Percentiles rank a stretch among this genome's conserved stretches.
These are phyloP conservation scores for Seira musarum DNA, from an alignment of 2,888 invertebrate species.

Conservation along the genomic window DNA sequence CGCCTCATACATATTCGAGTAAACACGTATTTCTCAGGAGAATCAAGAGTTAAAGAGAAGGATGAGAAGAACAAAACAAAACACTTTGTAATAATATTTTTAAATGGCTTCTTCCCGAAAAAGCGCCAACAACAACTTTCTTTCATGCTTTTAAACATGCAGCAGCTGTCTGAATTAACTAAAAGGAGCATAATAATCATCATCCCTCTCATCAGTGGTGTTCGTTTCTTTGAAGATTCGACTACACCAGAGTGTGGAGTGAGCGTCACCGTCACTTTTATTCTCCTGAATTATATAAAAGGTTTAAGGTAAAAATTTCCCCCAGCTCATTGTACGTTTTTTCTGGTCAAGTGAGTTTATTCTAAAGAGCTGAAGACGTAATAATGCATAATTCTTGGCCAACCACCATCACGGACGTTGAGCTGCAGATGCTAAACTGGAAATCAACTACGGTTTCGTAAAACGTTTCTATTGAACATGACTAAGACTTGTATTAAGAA, in stretches of 20 bases:
- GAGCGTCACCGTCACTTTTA: conserved; percentile 19
- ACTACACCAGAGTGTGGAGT: background rate
- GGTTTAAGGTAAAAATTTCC: background rate
- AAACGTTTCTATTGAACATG: conserved; percentile 23
- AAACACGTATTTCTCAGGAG: background rate
- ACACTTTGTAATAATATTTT: background rate
- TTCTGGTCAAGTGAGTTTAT: conserved; percentile 36
- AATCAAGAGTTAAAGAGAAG: background rate
- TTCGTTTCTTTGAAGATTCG: conserved; percentile 20
- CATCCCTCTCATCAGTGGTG: conserved; percentile 16
- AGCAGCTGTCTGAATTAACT: conserved; percentile 14
- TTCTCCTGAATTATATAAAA: conserved; percentile 4
- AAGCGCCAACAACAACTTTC: background rate
- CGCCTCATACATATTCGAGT: background rate
- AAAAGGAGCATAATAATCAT: background rate
- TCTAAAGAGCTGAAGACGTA: background rate
- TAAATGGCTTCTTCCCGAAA: background rate
- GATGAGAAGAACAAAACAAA: too few species aligned
- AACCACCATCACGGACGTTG: background rate
- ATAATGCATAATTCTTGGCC: background rate
- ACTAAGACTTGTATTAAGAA: conserved; percentile 6
- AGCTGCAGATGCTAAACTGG: conserved; percentile 3
- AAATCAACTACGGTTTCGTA: background rate
- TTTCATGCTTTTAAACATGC: conserved; percentile 4
- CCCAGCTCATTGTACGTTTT: conserved; percentile 15